A percentile compares a stretch with the other conserved stretches of the same genome.
Conservation (phyloP, 2,797 vertebrate genomes). For the Sebastes taczanowskii region DNA sequence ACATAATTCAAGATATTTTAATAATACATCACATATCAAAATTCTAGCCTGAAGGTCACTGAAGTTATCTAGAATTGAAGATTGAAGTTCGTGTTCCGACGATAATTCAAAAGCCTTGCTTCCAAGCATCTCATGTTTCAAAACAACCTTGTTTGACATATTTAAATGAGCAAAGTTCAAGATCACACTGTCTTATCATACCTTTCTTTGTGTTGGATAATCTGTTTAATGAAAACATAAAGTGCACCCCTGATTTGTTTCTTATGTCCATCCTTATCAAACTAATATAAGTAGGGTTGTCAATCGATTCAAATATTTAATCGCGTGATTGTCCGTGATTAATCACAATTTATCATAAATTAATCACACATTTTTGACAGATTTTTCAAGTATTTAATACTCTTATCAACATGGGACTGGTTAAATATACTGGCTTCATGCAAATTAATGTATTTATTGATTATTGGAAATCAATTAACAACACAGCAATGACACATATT, state of each 20-base stretch:
- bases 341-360: too few relatives aligned
- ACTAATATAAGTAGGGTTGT: not conserved
- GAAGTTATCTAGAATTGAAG: not conserved
- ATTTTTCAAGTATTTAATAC: too few relatives aligned
- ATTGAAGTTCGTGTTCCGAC: not conserved
- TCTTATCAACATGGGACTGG: too few relatives aligned
- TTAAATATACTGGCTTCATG: too few relatives aligned
- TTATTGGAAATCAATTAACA: too few relatives aligned
- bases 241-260: not conserved
- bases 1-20: constrained; percentile 5
- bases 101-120: not conserved
- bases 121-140: not conserved
- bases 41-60: constrained; percentile 8
- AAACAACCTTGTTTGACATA: not conserved
- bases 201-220: not conserved
- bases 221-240: not conserved
- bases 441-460: too few relatives aligned
- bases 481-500: too few relatives aligned
- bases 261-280: not conserved
- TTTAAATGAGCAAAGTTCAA: not conserved
- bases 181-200: not conserved
- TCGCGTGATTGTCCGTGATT: too few relatives aligned
- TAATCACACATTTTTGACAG: too few relatives aligned
- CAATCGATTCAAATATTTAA: too few relatives aligned
- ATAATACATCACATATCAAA: not conserved